Evolutionary conservation across 2,113 vertebrate genomes (phyloP), one percentile per base, ranked within the genome.

Genomic region (Equus quagga): DNA sequence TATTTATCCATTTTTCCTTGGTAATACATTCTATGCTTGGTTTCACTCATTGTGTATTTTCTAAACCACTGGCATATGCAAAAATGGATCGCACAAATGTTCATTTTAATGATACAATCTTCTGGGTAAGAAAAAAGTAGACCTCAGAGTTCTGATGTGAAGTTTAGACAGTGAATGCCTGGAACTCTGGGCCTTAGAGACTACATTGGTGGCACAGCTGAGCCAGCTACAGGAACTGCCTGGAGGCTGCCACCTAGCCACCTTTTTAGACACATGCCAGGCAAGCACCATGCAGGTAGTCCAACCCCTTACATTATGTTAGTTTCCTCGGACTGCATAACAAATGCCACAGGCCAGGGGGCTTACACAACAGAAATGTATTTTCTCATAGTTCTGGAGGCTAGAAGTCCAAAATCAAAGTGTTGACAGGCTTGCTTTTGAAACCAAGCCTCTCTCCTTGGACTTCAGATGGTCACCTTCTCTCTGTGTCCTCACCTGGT

Each of bases 1-100:
- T 80, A 92, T 62, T 78, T 93, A 82, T 75, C 56, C 28, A 26
- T 56, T 92, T 95, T 95, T 89, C 54, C 49, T 94, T 79, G 67
- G 14, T 79, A 78, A 87, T 41, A 65, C 13, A 75, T 79, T 62
- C 49, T 87, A 31, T 79, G 51, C 49, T 92, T 62, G 78, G 19
- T 44, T 96, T 96, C 33, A 73, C 9, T 81, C 72, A 58, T 13
- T 79, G 82, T 65, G 31, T 49, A 54, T 86, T 94, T 94, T 84
- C 87, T 62, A 91, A 97, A 76, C 33, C 85, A 96, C 41, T 90
- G 65, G 13, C 44, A 36, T 94, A 84, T 60, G 31, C 23, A 78
- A 85, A 92, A 81, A 81, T 21, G 28, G 18, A 93, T 86, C 24
- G 51, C 69, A 64, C 72, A 93, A 67, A 51, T 41, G 1, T 85